Base-by-base conservation (phyloP, 1,140 invertebrate species). In the Papilio dardanus region DNA sequence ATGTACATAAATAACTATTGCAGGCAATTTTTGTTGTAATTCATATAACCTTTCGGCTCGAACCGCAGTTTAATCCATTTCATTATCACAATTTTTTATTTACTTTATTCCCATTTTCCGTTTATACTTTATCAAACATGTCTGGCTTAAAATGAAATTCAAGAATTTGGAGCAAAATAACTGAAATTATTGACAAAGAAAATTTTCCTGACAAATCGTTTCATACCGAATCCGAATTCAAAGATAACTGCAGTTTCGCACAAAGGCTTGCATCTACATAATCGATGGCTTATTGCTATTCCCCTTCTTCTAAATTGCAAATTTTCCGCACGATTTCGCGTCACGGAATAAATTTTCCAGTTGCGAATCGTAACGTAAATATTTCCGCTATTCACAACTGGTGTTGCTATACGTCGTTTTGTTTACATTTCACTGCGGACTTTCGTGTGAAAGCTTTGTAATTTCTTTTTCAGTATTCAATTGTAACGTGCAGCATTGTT, bases 301-400 rank as follows among this genome's bases (percentile, higher is more conserved):
- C 91, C 90, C 88, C 88, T 85, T 91, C 91, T 91, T 89, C 87
- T 88, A 92, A 92, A 92, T 92, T 92, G 91, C 91, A 92, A 92
- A 92, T 92, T 92, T 92, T 92, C 90, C 89, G 85, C 91, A 89
- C 91, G 91, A 92, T 92, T 92, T 92, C 90, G 81, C 84, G 84
- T 85, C 80, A 82, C 83, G 79, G 89, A 91, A 92, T 92, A 92
- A 87, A 92, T 92, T 92, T 89, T 87, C 87, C 85, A 87, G 81
- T 83, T 83, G 86, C 86, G 86, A 87, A 85, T 83, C 84, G 83
- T 83, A 87, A 88, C 83, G 87, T 82, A 88, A 90, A 88, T 81
- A 85, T 86, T 89, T 88, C 85, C 83, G 80, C 77, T 81, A 81
- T 83, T 80, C 74, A 74, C 58, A 65, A 42, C 24, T 66, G 76